These are phyloP conservation scores for Phocoena phocoena DNA, from an alignment of 2,113 vertebrate genomes.

Conservation along the genomic window DNA sequence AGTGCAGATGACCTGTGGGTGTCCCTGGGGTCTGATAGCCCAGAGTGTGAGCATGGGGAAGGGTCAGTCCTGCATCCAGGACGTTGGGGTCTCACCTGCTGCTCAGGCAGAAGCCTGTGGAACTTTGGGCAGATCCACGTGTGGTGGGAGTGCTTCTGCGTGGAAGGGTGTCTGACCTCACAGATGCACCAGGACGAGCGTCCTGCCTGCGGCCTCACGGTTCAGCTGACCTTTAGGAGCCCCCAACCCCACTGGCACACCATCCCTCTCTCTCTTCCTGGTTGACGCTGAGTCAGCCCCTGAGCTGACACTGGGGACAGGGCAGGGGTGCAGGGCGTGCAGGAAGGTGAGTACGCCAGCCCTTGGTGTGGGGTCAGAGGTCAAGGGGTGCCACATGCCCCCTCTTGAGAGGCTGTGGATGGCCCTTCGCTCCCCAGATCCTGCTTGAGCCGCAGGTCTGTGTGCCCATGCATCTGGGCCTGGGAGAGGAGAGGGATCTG, in stretches of 20 bases:
- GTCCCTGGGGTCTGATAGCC: neutral
- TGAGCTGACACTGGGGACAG: neutral
- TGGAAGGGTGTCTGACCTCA: neutral
- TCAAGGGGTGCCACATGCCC: neutral
- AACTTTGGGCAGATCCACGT: neutral
- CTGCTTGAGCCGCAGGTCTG: neutral
- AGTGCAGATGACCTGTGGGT: neutral
- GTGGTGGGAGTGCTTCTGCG: neutral
- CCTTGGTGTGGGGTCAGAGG: neutral
- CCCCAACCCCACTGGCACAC: neutral
- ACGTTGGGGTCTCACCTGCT: neutral
- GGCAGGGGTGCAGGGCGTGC: neutral
- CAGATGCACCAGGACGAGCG: neutral
- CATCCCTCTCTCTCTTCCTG: neutral
- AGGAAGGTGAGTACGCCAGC: neutral
- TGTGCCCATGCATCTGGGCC: neutral
- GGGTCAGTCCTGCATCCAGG: neutral
- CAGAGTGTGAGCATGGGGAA: rapidly evolving
- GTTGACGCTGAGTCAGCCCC: neutral
- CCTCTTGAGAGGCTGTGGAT: neutral
- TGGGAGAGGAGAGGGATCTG: neutral
- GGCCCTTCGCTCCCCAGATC: neutral
- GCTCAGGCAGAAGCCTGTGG: neutral
- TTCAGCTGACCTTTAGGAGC: neutral
- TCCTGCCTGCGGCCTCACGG: rapidly evolving